Percentiles rank a stretch among this genome's conserved stretches.
These are phyloP conservation scores for Etia nguti DNA, from an alignment of 2,113 vertebrate genomes.

Conservation along the genomic window DNA sequence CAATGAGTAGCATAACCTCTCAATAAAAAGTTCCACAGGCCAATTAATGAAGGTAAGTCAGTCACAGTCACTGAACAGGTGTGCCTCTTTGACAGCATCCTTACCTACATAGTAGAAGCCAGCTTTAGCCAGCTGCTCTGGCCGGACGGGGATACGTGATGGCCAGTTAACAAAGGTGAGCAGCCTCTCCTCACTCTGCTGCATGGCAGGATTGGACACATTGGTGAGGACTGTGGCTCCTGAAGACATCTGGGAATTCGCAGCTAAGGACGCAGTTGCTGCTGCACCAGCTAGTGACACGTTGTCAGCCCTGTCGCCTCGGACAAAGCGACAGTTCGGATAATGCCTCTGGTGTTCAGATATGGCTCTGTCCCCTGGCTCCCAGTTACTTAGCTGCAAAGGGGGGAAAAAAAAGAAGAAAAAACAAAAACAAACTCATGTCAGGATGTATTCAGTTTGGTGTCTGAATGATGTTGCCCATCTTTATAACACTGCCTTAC, in stretches of 20 bases:
- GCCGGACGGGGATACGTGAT: conserved; percentile 83
- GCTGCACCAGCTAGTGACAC: conserved; percentile 63
- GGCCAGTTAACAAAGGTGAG: conserved; percentile 93
- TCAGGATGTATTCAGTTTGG: neutral
- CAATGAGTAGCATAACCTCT: neutral
- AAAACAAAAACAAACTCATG: neutral
- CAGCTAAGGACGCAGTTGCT: neutral
- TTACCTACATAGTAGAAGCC: conserved; percentile 97
- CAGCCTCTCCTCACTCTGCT: conserved; percentile 82
- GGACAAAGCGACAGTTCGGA: conserved; percentile 86
- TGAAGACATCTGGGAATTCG: conserved; percentile 20
- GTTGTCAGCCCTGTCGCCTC: conserved; percentile 75
- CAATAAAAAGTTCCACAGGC: neutral
- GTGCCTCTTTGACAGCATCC: conserved; percentile 10
- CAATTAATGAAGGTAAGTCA: neutral
- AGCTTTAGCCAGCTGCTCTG: conserved; percentile 89
- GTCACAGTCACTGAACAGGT: neutral
- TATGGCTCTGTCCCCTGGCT: conserved; percentile 90
- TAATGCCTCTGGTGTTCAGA: conserved; percentile 93
- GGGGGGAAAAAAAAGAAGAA: neutral
- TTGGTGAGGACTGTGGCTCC: conserved; percentile 67
- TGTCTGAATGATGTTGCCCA: neutral
- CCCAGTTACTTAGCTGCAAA: conserved; percentile 88
- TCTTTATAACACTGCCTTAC: neutral
- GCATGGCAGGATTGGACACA: conserved; percentile 91